These are phyloP conservation scores for Mythimna ferrago DNA, from an alignment of 2,888 invertebrate genomes.

Conservation along the genomic window DNA sequence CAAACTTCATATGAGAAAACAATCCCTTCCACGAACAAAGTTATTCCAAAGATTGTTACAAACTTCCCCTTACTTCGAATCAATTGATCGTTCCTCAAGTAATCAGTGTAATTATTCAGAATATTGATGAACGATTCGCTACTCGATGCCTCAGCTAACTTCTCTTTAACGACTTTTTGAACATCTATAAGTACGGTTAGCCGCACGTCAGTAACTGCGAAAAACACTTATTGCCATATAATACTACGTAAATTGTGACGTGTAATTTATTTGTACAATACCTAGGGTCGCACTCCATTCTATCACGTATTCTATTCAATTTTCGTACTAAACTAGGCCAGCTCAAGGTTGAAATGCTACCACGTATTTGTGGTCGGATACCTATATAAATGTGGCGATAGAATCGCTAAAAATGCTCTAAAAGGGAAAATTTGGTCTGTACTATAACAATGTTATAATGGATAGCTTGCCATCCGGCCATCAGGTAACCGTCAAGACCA, in stretches of 20 bases:
- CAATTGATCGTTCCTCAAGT: conserved; percentile 48
- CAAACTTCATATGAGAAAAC: conserved; percentile 4
- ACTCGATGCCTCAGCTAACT: conserved; percentile 50
- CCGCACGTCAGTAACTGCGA: not conserved
- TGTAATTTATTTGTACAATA: not conserved
- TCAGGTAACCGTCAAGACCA: no score
- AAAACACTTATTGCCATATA: not conserved
- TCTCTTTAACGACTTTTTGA: conserved; percentile 48
- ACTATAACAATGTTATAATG: no score
- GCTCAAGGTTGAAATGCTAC: not conserved
- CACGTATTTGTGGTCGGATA: not conserved
- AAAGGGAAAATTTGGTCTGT: not conserved
- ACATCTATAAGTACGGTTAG: not conserved
- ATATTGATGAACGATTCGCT: conserved; percentile 66
- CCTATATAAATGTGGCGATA: not conserved
- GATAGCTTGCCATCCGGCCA: no score
- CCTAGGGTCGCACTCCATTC: not conserved
- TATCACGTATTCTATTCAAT: not conserved
- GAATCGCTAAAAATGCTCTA: not conserved
- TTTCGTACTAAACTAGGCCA: not conserved
- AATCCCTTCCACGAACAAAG: conserved; percentile 12
- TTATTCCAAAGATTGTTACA: conserved; percentile 12
- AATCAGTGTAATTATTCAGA: conserved; percentile 64
- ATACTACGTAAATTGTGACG: not conserved
- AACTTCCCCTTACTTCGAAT: conserved; percentile 22